A percentile compares a stretch with the other conserved stretches of the same genome.
Conservation (phyloP, 2,888 invertebrate species). For the Auanema freiburgensis region DNA sequence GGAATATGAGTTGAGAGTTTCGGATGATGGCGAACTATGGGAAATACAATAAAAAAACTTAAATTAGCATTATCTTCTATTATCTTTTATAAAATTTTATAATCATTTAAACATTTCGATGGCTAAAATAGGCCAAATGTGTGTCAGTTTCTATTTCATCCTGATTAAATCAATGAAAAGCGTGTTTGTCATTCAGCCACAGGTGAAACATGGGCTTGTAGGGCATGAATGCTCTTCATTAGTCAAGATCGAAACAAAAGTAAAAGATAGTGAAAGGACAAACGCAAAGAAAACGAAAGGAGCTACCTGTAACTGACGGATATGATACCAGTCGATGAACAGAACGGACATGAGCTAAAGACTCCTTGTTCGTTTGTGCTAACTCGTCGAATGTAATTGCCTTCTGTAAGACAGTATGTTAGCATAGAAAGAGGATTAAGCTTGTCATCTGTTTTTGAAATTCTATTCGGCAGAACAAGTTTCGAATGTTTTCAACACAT, state of each 20-base stretch:
- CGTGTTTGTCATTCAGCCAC: too few relatives aligned
- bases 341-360: conserved; percentile 36
- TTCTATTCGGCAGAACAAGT: neutral
- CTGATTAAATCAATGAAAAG: too few relatives aligned
- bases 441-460: conserved; percentile 2
- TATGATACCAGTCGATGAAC: conserved; percentile 30
- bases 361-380: conserved; percentile 26
- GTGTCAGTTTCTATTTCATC: too few relatives aligned
- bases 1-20: neutral
- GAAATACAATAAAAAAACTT: neutral
- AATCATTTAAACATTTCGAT: neutral
- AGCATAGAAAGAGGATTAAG: neutral
- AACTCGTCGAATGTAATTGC: conserved; percentile 35
- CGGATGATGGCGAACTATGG: too few relatives aligned
- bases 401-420: conserved; percentile 12
- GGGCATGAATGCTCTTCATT: too few relatives aligned
- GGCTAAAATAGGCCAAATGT: too few relatives aligned
- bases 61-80: conserved; percentile 15
- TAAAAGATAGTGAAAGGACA: too few relatives aligned
- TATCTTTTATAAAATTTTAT: conserved; percentile 12
- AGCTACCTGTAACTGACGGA: conserved; percentile 36
- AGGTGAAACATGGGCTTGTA: too few relatives aligned
- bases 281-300: conserved; percentile 2
- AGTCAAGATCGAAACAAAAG: too few relatives aligned
- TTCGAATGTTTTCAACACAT: too few relatives aligned